Evolutionary conservation across 2,888 invertebrate genomes (phyloP).

Genomic region (Volucella inflata): DNA sequence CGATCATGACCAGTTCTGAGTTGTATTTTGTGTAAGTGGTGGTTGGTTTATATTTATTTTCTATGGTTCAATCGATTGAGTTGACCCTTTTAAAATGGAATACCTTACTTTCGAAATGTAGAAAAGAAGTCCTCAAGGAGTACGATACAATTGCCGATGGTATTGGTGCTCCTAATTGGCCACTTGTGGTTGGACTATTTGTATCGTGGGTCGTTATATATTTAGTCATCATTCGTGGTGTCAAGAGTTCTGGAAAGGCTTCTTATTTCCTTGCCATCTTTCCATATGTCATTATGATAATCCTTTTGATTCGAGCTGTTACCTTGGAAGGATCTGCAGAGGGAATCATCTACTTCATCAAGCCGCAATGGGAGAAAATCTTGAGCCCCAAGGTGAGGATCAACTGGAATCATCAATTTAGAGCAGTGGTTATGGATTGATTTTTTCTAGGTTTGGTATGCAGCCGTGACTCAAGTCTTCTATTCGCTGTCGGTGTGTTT

Average conservation of each 20-base stretch:
- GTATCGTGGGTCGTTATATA: slow-evolving; percentile 85
- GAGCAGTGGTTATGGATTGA: neutral
- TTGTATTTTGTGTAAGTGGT: slow-evolving; percentile 85
- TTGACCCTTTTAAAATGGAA: neutral
- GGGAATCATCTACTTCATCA: slow-evolving; percentile 87
- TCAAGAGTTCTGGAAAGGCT: slow-evolving; percentile 87
- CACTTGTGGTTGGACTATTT: slow-evolving; percentile 84
- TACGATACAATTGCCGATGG: slow-evolving; percentile 84
- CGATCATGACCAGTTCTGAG: slow-evolving; percentile 84
- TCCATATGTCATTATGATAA: slow-evolving; percentile 88
- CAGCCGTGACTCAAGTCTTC: slow-evolving; percentile 87
- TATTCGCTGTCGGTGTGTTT: slow-evolving; percentile 87
- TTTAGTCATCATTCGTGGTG: slow-evolving; percentile 85
- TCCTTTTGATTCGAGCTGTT: slow-evolving; percentile 86
- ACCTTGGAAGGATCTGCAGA: slow-evolving; percentile 86
- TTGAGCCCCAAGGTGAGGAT: slow-evolving; percentile 85
- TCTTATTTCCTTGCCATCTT: slow-evolving; percentile 91
- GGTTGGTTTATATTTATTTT: neutral
- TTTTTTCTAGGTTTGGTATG: slow-evolving; percentile 86
- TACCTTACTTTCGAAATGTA: slow-evolving; percentile 76
- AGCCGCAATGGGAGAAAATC: slow-evolving; percentile 87
- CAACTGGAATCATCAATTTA: neutral
- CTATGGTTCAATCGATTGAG: neutral
- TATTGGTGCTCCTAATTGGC: slow-evolving; percentile 85
- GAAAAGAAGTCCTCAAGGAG: slow-evolving; percentile 85